Evolutionary conservation across 1,140 invertebrate genomes (phyloP).

Genomic region (Gryon sp.): DNA sequence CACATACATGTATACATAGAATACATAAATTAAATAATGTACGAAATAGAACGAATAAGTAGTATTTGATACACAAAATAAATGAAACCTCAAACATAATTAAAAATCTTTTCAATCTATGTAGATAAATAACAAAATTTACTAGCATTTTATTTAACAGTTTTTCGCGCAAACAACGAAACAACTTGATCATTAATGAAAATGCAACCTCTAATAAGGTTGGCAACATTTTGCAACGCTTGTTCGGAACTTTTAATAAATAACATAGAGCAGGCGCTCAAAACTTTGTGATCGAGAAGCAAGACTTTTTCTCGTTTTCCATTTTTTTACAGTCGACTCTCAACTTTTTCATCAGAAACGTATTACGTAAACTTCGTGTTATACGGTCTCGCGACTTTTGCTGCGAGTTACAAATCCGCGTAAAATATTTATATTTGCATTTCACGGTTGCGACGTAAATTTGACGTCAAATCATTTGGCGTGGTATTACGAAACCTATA

Average conservation of each 20-base stretch:
- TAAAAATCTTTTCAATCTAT: too few relatives aligned
- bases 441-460: constrained; percentile 25
- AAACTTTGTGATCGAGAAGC: constrained; percentile 30
- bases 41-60: too few relatives aligned
- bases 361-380: constrained; percentile 16
- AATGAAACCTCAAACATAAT: too few relatives aligned
- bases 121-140: too few relatives aligned
- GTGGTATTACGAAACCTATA: constrained; percentile 5
- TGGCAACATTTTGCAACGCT: background rate
- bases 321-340: background rate
- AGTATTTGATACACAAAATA: too few relatives aligned
- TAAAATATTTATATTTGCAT: constrained; percentile 50
- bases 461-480: constrained; percentile 46
- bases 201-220: constrained; percentile 6
- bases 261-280: constrained; percentile 32
- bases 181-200: too few relatives aligned
- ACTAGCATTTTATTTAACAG: too few relatives aligned
- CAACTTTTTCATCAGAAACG: constrained; percentile 13
- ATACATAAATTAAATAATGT: too few relatives aligned
- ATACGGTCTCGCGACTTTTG: constrained; percentile 7
- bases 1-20: too few relatives aligned
- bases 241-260: constrained; percentile 33
- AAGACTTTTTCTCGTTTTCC: constrained; percentile 27
- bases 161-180: too few relatives aligned
- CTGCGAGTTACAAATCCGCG: constrained; percentile 7